A percentile compares a stretch with the other conserved stretches of the same genome.
Evolutionary conservation across 2,888 invertebrate species (phyloP).

Genomic region (Dione vanillae): DNA sequence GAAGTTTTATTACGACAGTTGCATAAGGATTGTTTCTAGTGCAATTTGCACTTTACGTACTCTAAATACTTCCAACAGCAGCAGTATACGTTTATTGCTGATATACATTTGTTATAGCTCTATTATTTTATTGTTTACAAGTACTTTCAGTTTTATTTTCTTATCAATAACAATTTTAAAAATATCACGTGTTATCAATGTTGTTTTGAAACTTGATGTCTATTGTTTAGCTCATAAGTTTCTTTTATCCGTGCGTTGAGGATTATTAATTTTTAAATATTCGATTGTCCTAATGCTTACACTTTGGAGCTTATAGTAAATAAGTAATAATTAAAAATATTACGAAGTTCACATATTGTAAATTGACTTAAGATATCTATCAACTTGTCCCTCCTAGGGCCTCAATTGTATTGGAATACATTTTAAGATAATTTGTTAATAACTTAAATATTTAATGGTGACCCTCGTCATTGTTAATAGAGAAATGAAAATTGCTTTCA

Average conservation of each 20-base stretch:
- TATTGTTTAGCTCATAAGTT: too few relatives aligned
- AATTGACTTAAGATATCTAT: too few relatives aligned
- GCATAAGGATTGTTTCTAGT: background rate
- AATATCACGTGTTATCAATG: background rate
- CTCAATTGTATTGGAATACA: background rate
- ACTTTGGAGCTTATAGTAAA: too few relatives aligned
- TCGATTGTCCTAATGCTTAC: too few relatives aligned
- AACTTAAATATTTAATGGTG: slow-evolving; percentile 8
- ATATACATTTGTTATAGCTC: background rate
- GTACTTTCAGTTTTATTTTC: background rate
- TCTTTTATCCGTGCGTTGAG: too few relatives aligned
- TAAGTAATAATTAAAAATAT: too few relatives aligned
- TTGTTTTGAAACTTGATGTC: too few relatives aligned
- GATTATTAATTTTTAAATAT: too few relatives aligned
- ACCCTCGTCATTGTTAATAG: slow-evolving; percentile 20
- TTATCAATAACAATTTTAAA: too few relatives aligned
- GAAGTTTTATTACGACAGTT: background rate
- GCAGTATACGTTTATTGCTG: background rate
- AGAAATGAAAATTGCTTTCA: slow-evolving; percentile 12
- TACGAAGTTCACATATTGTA: too few relatives aligned
- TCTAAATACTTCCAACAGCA: background rate
- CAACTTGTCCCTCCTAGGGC: background rate
- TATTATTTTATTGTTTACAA: background rate
- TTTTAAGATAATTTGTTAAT: background rate
- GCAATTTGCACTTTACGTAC: slow-evolving; percentile 9